Evolutionary conservation across 1,140 invertebrate genomes (phyloP).

Genomic region (Drosophila repleta): DNA sequence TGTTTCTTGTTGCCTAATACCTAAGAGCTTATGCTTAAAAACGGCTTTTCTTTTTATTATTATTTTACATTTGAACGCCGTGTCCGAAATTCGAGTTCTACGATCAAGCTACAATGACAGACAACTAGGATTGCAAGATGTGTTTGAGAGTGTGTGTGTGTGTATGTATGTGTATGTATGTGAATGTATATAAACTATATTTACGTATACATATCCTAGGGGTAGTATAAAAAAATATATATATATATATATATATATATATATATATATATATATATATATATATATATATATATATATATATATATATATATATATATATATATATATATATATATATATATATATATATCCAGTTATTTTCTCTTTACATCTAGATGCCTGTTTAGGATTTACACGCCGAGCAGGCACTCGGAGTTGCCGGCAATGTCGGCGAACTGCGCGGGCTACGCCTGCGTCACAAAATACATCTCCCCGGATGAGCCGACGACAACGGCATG

Average conservation of each 20-base stretch:
- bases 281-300: constrained; percentile 17
- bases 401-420: constrained; percentile 65
- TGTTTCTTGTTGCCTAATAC: constrained; percentile 5
- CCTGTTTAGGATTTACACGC: constrained; percentile 54
- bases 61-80: constrained; percentile 31
- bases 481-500: constrained; percentile 68
- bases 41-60: constrained; percentile 14
- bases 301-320: constrained; percentile 22
- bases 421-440: constrained; percentile 58
- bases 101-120: constrained; percentile 56
- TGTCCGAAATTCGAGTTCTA: constrained; percentile 61
- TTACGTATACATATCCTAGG: constrained; percentile 37
- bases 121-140: constrained; percentile 68
- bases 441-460: constrained; percentile 79
- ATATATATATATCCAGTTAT: constrained; percentile 1
- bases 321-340: constrained; percentile 51
- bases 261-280: constrained; percentile 49
- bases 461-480: constrained; percentile 72
- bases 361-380: constrained; percentile 18
- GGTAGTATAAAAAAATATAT: constrained; percentile 74
- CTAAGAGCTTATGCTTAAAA: constrained; percentile 21
- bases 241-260: constrained; percentile 22
- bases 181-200: constrained; percentile 17
- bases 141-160: neutral
- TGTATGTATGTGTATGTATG: neutral